phyloP scores from a whole-genome alignment of 37 sponge, comb jelly and placozoan species.

The Mnemiopsis leidyi region DNA sequence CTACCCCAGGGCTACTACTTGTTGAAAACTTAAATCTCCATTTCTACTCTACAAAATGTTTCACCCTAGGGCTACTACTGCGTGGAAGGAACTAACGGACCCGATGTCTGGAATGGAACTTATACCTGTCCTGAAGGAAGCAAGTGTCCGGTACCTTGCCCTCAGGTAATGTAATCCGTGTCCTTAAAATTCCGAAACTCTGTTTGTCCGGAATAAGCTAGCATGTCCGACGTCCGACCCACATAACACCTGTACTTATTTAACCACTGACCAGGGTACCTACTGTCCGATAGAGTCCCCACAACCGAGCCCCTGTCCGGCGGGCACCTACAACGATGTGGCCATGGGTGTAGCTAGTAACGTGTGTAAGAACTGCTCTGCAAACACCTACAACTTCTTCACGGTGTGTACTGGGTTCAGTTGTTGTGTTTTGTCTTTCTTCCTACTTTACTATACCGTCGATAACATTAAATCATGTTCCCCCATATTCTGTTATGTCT shows the following conservation, averaged over 20 bases:
- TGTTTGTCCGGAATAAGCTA: too few species aligned
- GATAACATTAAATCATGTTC: too few species aligned
- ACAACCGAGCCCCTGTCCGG: background rate
- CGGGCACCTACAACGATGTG: slow-evolving; percentile 50
- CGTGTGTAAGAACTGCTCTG: slow-evolving; percentile 25
- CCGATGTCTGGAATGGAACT: slow-evolving; percentile 22
- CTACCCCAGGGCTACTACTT: too few species aligned
- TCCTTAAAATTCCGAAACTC: background rate
- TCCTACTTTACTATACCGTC: too few species aligned
- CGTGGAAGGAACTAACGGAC: slow-evolving; percentile 58
- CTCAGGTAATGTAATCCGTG: background rate
- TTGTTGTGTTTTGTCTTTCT: background rate
- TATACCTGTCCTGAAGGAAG: slow-evolving; percentile 54
- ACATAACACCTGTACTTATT: too few species aligned
- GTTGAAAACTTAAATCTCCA: too few species aligned
- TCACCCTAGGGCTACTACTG: slow-evolving; percentile 18
- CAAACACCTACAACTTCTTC: slow-evolving; percentile 45
- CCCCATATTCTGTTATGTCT: too few species aligned
- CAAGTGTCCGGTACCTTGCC: slow-evolving; percentile 44
- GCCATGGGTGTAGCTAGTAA: background rate
- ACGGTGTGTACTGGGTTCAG: background rate
- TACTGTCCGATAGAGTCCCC: background rate
- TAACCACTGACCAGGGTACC: background rate
- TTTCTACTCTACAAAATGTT: too few species aligned
- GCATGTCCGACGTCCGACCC: too few species aligned